Evolutionary conservation across 2,113 vertebrate genomes (phyloP), one percentile per base, ranked within the genome.

Genomic region (Probosciger aterrimus): DNA sequence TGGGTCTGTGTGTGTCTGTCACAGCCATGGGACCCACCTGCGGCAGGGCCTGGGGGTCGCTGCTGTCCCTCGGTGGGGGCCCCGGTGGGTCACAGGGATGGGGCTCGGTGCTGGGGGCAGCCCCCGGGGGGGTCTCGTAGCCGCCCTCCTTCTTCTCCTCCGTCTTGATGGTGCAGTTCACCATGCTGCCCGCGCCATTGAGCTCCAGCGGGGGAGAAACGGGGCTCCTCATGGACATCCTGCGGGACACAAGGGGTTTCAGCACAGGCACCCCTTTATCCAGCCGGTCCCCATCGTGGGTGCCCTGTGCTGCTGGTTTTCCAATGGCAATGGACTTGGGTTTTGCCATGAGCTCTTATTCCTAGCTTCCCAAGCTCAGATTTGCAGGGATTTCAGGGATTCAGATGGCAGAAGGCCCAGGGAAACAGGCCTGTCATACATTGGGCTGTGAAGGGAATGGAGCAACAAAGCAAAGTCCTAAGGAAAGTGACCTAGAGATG

Each of bases 151-250:
- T 99, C 96, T 92, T 98, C 90, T 98, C 98, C 92, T 99, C 99
- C 2, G 98, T 95, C 97, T 99, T 99, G 97, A 98, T 86, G 39
- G 96, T 97, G 52, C 98, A 97, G 75, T 98, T 98, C 96, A 98
- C 98, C 99, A 99, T 99, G 98, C 97, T 97, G 95, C 98, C 98
- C 22, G 98, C 98, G 88, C 98, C 98, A 92, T 98, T 96, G 43
- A 97, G 98, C 95, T 98, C 98, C 97, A 98, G 98, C 92, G 97
- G 98, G 70, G 98, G 97, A 71, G 98, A 98, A 93, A 97, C 82
- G 11, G 98, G 98, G 97, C 98, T 99, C 97, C 98, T 98, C 98
- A 99, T 97, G 98, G 99, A 99, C 99, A 99, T 99, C 98, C 99
- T 99, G 91, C 0, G 4, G 86, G 28, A 7, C 1, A 33, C 19